Percentiles rank a stretch among this genome's conserved stretches.
Conservation (phyloP, 1,140 invertebrate species). For the Caenorhabditis brenneri region DNA sequence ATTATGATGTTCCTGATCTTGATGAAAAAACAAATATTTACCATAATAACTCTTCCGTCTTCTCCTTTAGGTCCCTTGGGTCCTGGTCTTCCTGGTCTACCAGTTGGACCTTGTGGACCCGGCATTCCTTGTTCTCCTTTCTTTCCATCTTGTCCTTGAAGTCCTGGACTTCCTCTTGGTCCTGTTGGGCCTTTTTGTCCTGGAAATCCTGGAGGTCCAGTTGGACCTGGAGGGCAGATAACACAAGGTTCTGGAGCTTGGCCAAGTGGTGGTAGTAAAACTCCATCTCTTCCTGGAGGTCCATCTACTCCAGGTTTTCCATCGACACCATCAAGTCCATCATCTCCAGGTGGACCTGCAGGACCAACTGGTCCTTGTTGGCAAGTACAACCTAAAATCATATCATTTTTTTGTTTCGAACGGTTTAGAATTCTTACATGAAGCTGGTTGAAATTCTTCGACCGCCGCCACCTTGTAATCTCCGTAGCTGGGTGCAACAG, state of each 20-base stretch:
- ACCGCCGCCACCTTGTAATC: conserved; percentile 27
- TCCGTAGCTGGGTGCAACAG: conserved; percentile 3
- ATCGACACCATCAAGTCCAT: conserved; percentile 53
- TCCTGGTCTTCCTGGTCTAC: conserved; percentile 52
- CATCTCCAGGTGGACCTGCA: conserved; percentile 53
- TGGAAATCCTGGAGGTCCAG: conserved; percentile 50
- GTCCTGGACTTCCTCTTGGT: conserved; percentile 52
- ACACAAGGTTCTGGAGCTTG: conserved; percentile 54
- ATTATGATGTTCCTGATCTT: not conserved
- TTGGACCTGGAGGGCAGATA: conserved; percentile 54
- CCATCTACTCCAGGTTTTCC: conserved; percentile 52
- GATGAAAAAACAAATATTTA: conserved; percentile 23
- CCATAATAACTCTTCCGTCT: conserved; percentile 56
- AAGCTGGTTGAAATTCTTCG: conserved; percentile 26
- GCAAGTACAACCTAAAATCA: conserved; percentile 51
- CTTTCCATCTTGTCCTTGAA: conserved; percentile 55
- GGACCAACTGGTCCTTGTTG: conserved; percentile 56
- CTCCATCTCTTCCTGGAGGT: conserved; percentile 47
- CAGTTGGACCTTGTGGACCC: conserved; percentile 56
- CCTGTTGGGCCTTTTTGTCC: conserved; percentile 57
- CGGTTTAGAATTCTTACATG: not conserved
- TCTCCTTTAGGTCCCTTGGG: conserved; percentile 55
- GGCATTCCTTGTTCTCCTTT: conserved; percentile 56
- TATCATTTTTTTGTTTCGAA: not conserved
- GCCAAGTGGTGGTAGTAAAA: conserved; percentile 47